Base-by-base conservation (phyloP, 2,113 vertebrate genomes). In the Cyanoderma ruficeps region DNA sequence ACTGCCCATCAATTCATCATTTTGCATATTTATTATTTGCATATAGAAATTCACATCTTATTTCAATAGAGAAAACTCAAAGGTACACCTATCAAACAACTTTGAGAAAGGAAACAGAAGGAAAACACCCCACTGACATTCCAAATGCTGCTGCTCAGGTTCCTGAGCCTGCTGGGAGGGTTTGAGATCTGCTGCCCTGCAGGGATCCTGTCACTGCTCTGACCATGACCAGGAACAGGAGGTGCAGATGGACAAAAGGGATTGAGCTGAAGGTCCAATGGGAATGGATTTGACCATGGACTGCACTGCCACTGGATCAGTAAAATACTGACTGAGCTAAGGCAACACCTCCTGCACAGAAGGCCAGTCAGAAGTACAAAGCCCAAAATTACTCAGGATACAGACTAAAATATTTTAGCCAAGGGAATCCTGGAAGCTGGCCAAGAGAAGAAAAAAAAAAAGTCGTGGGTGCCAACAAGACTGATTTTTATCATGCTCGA, bases 71-170 rank as follows among this genome's bases (percentile, higher is more conserved):
- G 63, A 46, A 46, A 60, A 33, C 53, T 33, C 33, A 77, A 68
- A 15, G 0, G 3, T 2, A 16, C 28, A 61, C 33, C 28, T 39
- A 23, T 28, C 22, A 52, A 69, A 46, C 15, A 53, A 10, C 6
- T 39, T 28, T 46, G 55, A 68, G 46, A 44, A 39, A 33, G 27
- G 16, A 46, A 77, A 53, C 2, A 9, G 60, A 46, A 23, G 22
- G 33, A 15, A 16, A 46, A 16, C 15, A 46, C 18, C 28, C 11
- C 46, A 19, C 9, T 39, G 83, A 6, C 27, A 28, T 20, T 33
- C 22, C 27, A 46, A 69, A 28, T 20, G 33, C 39, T 61, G 46
- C 53, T 44, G 63, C 83, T 60, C 71, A 22, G 13, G 7, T 4
- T 31, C 31, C 71, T 17, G 46, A 59, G 44, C 44, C 60, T 44